Evolutionary conservation across 2,888 invertebrate species (phyloP).

Genomic region (Rotaria socialis): DNA sequence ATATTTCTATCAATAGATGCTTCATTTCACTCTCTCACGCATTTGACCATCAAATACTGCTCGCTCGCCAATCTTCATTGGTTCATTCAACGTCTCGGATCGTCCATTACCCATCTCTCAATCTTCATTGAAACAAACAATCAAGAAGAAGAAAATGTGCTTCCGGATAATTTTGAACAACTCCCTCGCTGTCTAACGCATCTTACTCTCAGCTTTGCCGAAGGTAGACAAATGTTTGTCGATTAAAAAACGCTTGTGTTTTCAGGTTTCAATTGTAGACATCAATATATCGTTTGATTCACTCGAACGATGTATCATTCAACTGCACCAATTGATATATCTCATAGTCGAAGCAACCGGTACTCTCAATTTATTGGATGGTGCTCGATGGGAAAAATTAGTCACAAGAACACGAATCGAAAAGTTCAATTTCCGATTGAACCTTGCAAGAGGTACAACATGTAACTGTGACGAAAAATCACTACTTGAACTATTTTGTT

Average conservation of each 20-base stretch:
- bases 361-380: not conserved
- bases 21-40: not conserved
- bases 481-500: not conserved
- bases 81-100: not conserved
- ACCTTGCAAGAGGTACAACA: not conserved
- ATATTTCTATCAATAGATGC: not conserved
- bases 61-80: not conserved
- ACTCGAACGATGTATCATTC: not conserved
- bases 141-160: no score
- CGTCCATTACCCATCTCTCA: not conserved
- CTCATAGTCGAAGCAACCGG: not conserved
- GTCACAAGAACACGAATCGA: not conserved
- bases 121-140: not conserved
- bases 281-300: not conserved
- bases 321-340: not conserved
- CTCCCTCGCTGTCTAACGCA: not conserved
- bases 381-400: not conserved
- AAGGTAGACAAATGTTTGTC: not conserved
- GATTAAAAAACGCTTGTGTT: not conserved
- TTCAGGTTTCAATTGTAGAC: not conserved
- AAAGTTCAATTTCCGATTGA: not conserved
- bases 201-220: not conserved
- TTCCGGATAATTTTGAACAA: not conserved
- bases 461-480: not conserved
- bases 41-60: not conserved